phyloP scores from a whole-genome alignment of 2,113 vertebrate species.

The Periophthalmodon schlosseri region DNA sequence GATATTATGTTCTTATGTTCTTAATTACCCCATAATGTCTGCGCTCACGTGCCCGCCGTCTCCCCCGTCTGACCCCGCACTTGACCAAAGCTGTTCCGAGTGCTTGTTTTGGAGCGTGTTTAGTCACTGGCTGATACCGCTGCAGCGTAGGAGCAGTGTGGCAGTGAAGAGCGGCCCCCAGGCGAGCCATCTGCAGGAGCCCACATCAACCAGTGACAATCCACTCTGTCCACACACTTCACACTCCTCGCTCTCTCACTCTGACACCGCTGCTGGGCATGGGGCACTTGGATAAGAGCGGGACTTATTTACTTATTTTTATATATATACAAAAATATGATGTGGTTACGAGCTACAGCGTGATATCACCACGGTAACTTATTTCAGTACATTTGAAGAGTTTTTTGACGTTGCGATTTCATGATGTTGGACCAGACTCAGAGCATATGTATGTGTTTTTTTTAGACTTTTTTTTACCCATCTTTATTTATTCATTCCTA shows the following conservation, averaged over 20 bases:
- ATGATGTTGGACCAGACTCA: too few species aligned
- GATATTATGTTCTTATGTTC: background rate
- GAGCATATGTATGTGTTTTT: too few species aligned
- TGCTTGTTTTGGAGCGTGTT: conserved; percentile 6
- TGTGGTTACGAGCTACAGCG: too few species aligned
- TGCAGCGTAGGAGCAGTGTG: background rate
- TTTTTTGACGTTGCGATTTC: too few species aligned
- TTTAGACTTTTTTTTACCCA: too few species aligned
- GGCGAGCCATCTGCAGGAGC: conserved; percentile 16
- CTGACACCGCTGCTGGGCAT: background rate
- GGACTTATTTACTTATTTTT: background rate
- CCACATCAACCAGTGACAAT: conserved; percentile 16
- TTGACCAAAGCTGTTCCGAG: background rate
- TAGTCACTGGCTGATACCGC: background rate
- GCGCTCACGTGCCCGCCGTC: background rate
- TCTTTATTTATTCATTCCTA: too few species aligned
- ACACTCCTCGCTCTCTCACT: background rate
- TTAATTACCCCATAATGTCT: background rate
- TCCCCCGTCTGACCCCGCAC: background rate
- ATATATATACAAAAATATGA: too few species aligned
- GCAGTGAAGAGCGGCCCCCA: background rate
- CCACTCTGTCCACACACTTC: conserved; percentile 20
- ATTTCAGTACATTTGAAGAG: too few species aligned
- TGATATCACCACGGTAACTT: too few species aligned
- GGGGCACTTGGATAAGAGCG: background rate